A percentile compares a stretch with the other conserved stretches of the same genome.
Evolutionary conservation across 2,797 vertebrate genomes (phyloP).

Genomic region (Scomberomorus guttatus): DNA sequence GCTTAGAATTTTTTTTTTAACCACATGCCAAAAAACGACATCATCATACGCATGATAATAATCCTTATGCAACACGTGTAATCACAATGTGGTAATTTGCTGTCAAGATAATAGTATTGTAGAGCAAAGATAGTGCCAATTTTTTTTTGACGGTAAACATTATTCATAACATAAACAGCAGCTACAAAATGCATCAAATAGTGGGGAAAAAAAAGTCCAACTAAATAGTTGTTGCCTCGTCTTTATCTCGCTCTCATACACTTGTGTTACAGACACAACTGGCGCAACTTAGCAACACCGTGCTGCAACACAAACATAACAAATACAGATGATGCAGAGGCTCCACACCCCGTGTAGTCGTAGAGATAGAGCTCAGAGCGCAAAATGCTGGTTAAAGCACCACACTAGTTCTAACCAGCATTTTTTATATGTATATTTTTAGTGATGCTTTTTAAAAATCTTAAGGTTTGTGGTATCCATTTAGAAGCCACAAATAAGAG

Average conservation of each 20-base stretch:
- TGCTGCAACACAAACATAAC: background rate
- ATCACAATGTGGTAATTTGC: constrained; percentile 9
- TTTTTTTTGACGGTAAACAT: constrained; percentile 4
- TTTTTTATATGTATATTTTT: constrained; percentile 29
- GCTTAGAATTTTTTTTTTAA: background rate
- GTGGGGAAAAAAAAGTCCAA: background rate
- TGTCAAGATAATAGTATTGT: constrained; percentile 15
- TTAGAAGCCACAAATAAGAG: constrained; percentile 1
- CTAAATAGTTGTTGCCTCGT: background rate
- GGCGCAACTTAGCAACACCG: constrained; percentile 17
- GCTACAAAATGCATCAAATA: background rate
- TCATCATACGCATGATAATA: constrained; percentile 26
- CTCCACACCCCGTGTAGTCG: constrained; percentile 33
- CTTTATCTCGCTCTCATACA: constrained; percentile 17
- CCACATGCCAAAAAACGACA: background rate
- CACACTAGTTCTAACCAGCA: constrained; percentile 2
- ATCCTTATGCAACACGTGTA: constrained; percentile 7
- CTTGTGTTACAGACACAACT: background rate
- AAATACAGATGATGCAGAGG: background rate
- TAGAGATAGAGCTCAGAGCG: background rate
- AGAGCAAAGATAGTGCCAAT: constrained; percentile 14
- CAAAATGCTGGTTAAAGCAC: constrained; percentile 11
- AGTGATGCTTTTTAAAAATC: constrained; percentile 24
- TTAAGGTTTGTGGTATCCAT: background rate
- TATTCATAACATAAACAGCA: background rate